phyloP scores from a whole-genome alignment of 2,888 invertebrate genomes.

The Spilarctia lutea region DNA sequence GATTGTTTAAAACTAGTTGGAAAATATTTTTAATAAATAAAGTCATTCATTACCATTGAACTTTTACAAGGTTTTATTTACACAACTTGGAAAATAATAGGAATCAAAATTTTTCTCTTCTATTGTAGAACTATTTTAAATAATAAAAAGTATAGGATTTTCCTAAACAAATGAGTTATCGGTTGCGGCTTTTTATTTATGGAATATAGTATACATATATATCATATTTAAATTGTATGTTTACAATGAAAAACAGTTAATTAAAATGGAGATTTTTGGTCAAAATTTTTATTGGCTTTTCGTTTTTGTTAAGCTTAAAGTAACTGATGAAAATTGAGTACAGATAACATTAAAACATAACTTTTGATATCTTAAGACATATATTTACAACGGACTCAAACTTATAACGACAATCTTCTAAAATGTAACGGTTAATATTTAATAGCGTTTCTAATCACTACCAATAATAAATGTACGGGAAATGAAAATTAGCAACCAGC shows the following conservation, averaged over 20 bases:
- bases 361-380: conserved; percentile 33
- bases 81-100: too few relatives aligned
- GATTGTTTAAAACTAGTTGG: conserved; percentile 11
- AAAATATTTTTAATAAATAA: too few relatives aligned
- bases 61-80: too few relatives aligned
- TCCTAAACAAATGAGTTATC: too few relatives aligned
- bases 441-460: conserved; percentile 50
- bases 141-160: too few relatives aligned
- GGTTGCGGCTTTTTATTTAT: too few relatives aligned
- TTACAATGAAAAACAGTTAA: not conserved
- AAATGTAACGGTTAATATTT: conserved; percentile 43
- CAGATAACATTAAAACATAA: conserved; percentile 25
- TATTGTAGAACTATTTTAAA: too few relatives aligned
- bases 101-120: too few relatives aligned
- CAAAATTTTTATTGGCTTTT: not conserved
- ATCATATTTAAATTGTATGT: too few relatives aligned
- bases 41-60: too few relatives aligned
- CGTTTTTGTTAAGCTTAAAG: not conserved
- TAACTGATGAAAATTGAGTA: conserved; percentile 7
- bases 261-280: not conserved
- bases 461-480: conserved; percentile 42
- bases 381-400: conserved; percentile 45
- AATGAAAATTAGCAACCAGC: conserved; percentile 50
- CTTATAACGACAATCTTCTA: conserved; percentile 43
- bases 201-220: too few relatives aligned